Conservation (phyloP, 2,113 vertebrate genomes). For the Ammospiza caudacuta region DNA sequence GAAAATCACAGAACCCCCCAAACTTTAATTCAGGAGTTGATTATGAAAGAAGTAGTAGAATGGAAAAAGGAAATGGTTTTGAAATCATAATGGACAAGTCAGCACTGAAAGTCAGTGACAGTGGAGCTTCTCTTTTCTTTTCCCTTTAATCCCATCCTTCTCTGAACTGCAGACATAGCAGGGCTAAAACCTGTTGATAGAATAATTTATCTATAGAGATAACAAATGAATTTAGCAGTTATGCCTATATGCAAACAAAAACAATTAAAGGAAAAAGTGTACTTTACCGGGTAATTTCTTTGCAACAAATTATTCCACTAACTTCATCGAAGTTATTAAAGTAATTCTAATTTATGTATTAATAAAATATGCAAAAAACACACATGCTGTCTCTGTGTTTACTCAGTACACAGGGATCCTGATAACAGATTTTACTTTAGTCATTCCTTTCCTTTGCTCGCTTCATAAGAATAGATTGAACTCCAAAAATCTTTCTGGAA, state of each 20-base stretch:
- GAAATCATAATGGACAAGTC: not conserved
- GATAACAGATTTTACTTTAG: not conserved
- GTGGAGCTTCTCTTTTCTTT: not conserved
- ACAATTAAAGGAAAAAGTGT: not conserved
- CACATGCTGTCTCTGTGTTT: not conserved
- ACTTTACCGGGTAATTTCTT: not conserved
- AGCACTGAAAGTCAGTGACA: not conserved
- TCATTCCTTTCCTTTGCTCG: not conserved
- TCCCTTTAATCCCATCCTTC: not conserved
- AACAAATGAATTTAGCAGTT: not conserved
- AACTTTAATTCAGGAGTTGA: not conserved
- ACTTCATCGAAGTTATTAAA: not conserved
- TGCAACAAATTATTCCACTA: not conserved
- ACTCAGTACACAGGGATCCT: not conserved
- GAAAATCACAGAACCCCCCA: not conserved
- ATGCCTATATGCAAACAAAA: not conserved
- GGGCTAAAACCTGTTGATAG: not conserved
- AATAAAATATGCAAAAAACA: slow-evolving; percentile 23
- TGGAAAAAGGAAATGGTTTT: not conserved
- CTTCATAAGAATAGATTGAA: not conserved
- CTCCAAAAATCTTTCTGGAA: not conserved
- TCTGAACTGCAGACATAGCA: not conserved
- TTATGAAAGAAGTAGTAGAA: not conserved
- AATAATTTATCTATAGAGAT: not conserved
- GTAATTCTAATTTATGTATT: not conserved